A percentile compares a stretch with the other conserved stretches of the same genome.
Evolutionary conservation across 2,888 invertebrate species (phyloP).

Genomic region (Chironomus riparius): DNA sequence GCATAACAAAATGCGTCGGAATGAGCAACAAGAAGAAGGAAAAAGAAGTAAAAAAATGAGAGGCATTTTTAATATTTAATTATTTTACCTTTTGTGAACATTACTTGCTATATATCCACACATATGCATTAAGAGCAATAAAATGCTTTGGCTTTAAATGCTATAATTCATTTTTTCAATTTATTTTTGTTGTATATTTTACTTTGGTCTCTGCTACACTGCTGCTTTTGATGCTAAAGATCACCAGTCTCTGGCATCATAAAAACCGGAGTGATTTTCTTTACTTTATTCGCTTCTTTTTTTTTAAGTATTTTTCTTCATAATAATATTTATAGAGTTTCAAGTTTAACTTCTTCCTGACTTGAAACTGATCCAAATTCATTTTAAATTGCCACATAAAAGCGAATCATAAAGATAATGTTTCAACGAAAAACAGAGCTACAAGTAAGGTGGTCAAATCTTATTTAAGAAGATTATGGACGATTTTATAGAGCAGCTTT

Average conservation of each 20-base stretch:
- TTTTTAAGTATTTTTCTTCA: too few relatives aligned
- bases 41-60: not conserved
- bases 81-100: conserved; percentile 1
- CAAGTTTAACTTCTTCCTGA: not conserved
- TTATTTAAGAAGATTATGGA: not conserved
- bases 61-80: conserved; percentile 7
- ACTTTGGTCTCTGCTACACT: not conserved
- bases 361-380: conserved; percentile 1
- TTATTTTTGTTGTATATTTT: conserved; percentile 15
- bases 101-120: not conserved
- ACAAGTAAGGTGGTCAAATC: not conserved
- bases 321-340: not conserved
- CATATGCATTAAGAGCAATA: conserved; percentile 9
- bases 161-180: conserved; percentile 25
- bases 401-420: not conserved
- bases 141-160: conserved; percentile 7
- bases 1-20: not conserved
- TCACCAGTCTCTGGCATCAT: not conserved
- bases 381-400: not conserved
- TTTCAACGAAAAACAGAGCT: not conserved
- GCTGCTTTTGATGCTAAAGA: not conserved
- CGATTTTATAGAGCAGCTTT: too few relatives aligned
- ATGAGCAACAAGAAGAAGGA: not conserved
- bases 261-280: not conserved
- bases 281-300: not conserved